Percentiles rank a stretch among this genome's conserved stretches.
Evolutionary conservation across 2,113 vertebrate species (phyloP).

Genomic region (Tachysurus fulvidraco): DNA sequence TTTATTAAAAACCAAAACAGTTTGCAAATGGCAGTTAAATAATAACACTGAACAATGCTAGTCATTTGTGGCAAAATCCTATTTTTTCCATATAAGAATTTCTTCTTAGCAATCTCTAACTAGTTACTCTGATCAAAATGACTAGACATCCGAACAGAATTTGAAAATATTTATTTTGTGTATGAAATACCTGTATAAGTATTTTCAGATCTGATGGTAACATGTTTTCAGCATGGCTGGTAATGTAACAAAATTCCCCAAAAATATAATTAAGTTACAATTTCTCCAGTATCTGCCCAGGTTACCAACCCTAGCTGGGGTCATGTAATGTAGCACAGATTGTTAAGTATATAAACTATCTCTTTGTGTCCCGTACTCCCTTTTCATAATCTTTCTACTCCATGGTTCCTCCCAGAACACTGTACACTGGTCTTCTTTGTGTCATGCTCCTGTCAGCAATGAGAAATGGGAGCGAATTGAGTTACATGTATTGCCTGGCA

Average conservation of each 20-base stretch:
- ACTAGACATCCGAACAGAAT: too few species aligned
- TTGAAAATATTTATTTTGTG: too few species aligned
- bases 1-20: too few species aligned
- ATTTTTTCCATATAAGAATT: too few species aligned
- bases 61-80: too few species aligned
- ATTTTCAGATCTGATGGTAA: not conserved
- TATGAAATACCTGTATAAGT: too few species aligned
- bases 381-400: constrained; percentile 11
- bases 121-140: too few species aligned
- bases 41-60: too few species aligned
- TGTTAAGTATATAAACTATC: too few species aligned
- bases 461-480: constrained; percentile 16
- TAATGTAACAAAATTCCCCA: not conserved
- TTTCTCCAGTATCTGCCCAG: not conserved
- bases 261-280: not conserved
- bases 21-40: too few species aligned
- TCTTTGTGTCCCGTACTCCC: not conserved
- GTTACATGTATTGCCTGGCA: not conserved
- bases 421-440: not conserved
- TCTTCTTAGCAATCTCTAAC: too few species aligned
- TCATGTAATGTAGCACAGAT: not conserved
- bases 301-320: not conserved
- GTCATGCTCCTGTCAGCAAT: constrained; percentile 26
- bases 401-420: not conserved
- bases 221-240: not conserved